Percentiles rank a stretch among this genome's conserved stretches.
Evolutionary conservation across 2,113 vertebrate genomes (phyloP).

Genomic region (Lepus europaeus): DNA sequence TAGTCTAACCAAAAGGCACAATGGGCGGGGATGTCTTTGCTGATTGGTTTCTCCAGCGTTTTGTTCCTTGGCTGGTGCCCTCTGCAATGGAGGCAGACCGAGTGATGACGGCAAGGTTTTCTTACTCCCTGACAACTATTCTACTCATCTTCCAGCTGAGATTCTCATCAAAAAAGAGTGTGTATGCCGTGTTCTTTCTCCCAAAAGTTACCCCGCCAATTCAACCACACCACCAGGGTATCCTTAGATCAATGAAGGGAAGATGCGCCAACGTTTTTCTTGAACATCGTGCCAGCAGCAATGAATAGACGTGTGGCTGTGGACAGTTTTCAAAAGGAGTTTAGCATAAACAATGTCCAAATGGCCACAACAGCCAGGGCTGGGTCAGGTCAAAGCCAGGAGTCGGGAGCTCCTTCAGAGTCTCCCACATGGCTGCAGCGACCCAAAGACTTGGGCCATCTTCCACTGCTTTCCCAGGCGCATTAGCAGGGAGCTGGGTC

Average conservation of each 20-base stretch:
- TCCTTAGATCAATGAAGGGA: background rate
- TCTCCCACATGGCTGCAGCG: no score
- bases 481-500: no score
- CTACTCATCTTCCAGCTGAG: background rate
- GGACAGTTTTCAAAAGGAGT: background rate
- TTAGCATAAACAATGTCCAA: background rate
- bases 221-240: background rate
- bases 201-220: no score
- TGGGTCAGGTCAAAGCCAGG: no score
- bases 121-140: background rate
- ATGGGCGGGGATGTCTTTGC: no score
- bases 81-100: background rate
- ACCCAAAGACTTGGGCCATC: no score
- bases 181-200: background rate
- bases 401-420: no score
- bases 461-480: no score
- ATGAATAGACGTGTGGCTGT: background rate
- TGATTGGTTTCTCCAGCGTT: no score
- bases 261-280: background rate
- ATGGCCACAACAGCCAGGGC: no score
- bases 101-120: background rate
- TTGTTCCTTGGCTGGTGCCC: background rate
- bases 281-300: background rate
- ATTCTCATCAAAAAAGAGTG: background rate
- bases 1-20: no score